Evolutionary conservation across 2,888 invertebrate species (phyloP), one percentile per base, ranked within the genome.

Genomic region (Eumacrocentrus americanus): DNA sequence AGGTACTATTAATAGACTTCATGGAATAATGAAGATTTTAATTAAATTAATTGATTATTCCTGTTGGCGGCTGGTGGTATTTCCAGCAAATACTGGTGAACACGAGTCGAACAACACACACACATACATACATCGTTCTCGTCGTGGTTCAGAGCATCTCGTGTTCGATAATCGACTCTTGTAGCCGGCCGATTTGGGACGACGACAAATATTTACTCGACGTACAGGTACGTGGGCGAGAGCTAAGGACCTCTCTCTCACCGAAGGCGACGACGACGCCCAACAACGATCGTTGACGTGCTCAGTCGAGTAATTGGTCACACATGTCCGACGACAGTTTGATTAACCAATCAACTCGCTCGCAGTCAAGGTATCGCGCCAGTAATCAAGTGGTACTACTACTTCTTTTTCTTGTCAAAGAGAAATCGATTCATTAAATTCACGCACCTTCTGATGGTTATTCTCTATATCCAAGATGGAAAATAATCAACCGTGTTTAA

Each of bases 241-340:
- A 25, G 16, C 18, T 25, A 25, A 50, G 50, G 25, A 50, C 35
- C 34, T 50, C 5, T 50, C 34, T 29, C 6, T 48, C 29, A 14
- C 9, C 46, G 34, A n/a, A 48, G 53, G 38, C 16, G 59, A 53
- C 23, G 29, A 29, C 38, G 38, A n/a, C n/a, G n/a, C n/a, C 11
- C 22, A 18, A 20, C 55, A 35, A 55, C 48, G 51, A 60, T 40
- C 47, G 54, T 47, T 55, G 48, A 60, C 60, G 51, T 42, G 54
- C 47, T 48, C 47, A 20, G 34, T 47, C 44, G 40, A 37, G 42
- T 60, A 60, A 60, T 60, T 60, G 55, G 60, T 60, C 55, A 60
- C 50, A 60, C 60, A 60, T 60, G 60, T 60, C 51, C 18, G 55
- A 35, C 35, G 44, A 47, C 20, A 50, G 38, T 50, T 55, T 44